Conservation (phyloP, 2,888 invertebrate genomes). For the Orchestes rusci region DNA sequence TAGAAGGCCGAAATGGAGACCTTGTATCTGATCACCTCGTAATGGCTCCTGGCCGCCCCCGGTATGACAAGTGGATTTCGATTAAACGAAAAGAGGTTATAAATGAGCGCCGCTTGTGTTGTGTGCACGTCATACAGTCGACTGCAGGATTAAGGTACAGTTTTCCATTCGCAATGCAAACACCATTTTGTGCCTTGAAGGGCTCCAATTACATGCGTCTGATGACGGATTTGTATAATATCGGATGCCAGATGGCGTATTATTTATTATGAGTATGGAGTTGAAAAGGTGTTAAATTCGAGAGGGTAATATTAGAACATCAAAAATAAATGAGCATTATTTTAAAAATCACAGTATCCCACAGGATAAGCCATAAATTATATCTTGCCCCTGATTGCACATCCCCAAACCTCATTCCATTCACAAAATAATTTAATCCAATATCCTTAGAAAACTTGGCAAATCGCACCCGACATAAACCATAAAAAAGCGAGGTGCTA, state of each 20-base stretch:
- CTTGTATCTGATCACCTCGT: constrained; percentile 31
- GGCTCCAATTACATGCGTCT: constrained; percentile 23
- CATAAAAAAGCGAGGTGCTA: constrained; percentile 34
- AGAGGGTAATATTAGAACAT: too few relatives aligned
- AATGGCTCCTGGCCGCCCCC: constrained; percentile 33
- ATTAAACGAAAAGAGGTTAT: constrained; percentile 36
- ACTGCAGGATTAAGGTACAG: constrained; percentile 29
- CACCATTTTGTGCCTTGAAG: constrained; percentile 25
- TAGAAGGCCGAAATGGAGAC: constrained; percentile 11
- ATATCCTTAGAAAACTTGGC: too few relatives aligned
- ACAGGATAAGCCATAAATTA: too few relatives aligned
- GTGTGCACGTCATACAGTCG: constrained; percentile 32
- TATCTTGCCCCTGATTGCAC: too few relatives aligned
- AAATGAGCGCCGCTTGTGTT: constrained; percentile 34
- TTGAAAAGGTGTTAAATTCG: too few relatives aligned
- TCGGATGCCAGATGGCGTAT: too few relatives aligned
- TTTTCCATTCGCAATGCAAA: constrained; percentile 32
- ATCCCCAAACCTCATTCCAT: too few relatives aligned
- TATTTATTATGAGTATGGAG: too few relatives aligned
- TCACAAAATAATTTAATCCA: too few relatives aligned
- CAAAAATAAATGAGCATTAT: too few relatives aligned
- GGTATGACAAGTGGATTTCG: constrained; percentile 37
- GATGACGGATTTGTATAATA: too few relatives aligned
- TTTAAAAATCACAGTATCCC: too few relatives aligned
- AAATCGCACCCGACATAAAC: constrained; percentile 16